Base-by-base conservation (phyloP, 2,113 vertebrate species). In the Chaetorhynchus papuensis region DNA sequence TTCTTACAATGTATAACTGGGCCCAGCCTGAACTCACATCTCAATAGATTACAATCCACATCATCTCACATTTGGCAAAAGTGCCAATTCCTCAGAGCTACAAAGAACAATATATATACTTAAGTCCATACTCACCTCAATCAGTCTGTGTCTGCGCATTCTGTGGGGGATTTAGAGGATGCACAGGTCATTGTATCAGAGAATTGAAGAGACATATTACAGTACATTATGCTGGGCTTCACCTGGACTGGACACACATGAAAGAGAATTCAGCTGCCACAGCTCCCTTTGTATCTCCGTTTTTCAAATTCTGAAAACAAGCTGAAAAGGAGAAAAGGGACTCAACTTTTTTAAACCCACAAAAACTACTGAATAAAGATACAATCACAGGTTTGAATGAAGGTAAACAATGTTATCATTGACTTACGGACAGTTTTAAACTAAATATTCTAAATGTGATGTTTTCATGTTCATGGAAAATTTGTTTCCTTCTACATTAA, bases 291-390 rank as follows among this genome's bases (percentile, higher is more conserved):
- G 83, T 94, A 85, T 76, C 49, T 89, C 74, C 21, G 14, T 85
- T 96, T 94, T 96, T 97, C 93, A 94, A 92, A 96, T 92, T 96
- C 95, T 94, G 87, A 95, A 97, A 96, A 96, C 91, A 96, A 92
- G 54, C 80, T 90, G 90, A 95, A 91, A 95, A 72, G 83, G 41
- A 92, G 83, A 94, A 94, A 95, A 94, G 60, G 33, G 75, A 92
- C 77, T 93, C 80, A 93, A 90, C 86, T 90, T 94, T 96, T 90
- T 77, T 52, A 94, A 94, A 95, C 26, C 60, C 42, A 57, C 63
- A 84, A 89, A 94, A 97, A 83, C 57, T 85, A 69, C 63, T 60
- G 76, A 63, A 80, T 74, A 92, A 95, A 93, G 74, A 64, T 71
- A 89, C 26, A 83, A 91, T 87, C 72, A 54, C 33, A 35, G 56